Base-by-base conservation (phyloP, 2,888 invertebrate genomes). In the Malthinus flaveolus region DNA sequence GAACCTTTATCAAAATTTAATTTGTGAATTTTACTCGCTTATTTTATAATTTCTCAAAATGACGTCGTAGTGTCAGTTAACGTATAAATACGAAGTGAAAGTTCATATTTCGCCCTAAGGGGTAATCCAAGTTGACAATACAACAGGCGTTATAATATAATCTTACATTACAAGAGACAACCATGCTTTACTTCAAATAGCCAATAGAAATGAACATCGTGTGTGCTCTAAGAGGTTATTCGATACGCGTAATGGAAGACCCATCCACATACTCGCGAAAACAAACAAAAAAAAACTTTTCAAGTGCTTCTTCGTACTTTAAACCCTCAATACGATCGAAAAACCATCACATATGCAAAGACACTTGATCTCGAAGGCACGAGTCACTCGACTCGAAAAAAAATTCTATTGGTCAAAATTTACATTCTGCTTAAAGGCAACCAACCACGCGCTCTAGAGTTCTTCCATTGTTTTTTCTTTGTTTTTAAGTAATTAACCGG, bases 401-500 rank as follows among this genome's bases (percentile, higher is more conserved):
- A 64, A 63, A 66, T 62, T 66, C 70, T 67, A 75, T 75, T 75
- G 75, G 75, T 62, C 67, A 70, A 57, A 53, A 61, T 60, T 61
- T 54, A 65, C 70, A 71, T 74, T 71, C 72, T 71, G 73, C 67
- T 64, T 65, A 61, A 62, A 67, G 64, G 66, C 75, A 70, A 64
- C 77, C 75, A 76, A 75, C 74, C 74, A 71, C 71, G 73, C 67
- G 69, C 65, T 65, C 60, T 33, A 50, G 34, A 56, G 64, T 63
- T 68, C 69, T 66, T 70, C 73, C 68, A 73, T 73, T 74, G 75
- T 76, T 75, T 76, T 75, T 74, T 64, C 62, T 68, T 70, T 71
- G 71, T 73, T 73, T 72, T 71, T 70, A 66, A 64, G 72, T 76
- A 75, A 76, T 76, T 74, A 75, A 69, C 71, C 71, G 76, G 76